Evolutionary conservation across 2,113 vertebrate genomes (phyloP), one percentile per base, ranked within the genome.

Genomic region (Sminthopsis crassicaudata): DNA sequence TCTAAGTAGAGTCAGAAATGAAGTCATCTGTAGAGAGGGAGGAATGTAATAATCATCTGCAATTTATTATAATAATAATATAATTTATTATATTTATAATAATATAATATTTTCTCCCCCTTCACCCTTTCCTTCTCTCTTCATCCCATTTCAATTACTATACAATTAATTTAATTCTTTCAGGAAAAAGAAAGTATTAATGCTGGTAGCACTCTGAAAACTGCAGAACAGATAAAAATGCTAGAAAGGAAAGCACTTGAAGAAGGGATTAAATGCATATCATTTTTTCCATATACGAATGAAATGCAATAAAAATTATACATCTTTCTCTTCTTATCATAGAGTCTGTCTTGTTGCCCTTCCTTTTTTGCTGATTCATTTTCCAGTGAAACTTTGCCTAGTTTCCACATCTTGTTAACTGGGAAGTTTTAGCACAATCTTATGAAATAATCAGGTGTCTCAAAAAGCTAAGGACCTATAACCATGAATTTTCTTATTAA

Each of bases 401-500:
- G 2, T 12, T 76, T n/a, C 60, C 36, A 76, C 4, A 76, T 11
- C 60, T 67, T 67, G 11, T n/a, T 76, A 76, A 76, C 12, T 76
- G 60, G 30, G 14, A 10, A 76, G 36, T n/a, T 76, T 67, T 76
- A 36, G 60, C n/a, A n/a, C n/a, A n/a, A n/a, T n/a, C n/a, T n/a
- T n/a, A n/a, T n/a, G n/a, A 91, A 76, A 60, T 57, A 91, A 55
- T 90, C 27, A 48, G 22, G 26, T 93, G 46, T 36, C 91, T 91
- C 22, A 26, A 36, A 2, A 91, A 90, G 26, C 46, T 90, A 24
- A 36, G 46, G 10, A 67, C 2, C 30, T 67, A 36, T 67, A 30
- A 88, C 36, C 19, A 93, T 94, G 55, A 12, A n/a, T 96, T 94
- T 95, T 25, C 60, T 94, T 50, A 48, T 92, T 24, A 36, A 67